A percentile compares a stretch with the other conserved stretches of the same genome.
Evolutionary conservation across 2,888 invertebrate genomes (phyloP).

Genomic region (Dolichopus griseipennis): DNA sequence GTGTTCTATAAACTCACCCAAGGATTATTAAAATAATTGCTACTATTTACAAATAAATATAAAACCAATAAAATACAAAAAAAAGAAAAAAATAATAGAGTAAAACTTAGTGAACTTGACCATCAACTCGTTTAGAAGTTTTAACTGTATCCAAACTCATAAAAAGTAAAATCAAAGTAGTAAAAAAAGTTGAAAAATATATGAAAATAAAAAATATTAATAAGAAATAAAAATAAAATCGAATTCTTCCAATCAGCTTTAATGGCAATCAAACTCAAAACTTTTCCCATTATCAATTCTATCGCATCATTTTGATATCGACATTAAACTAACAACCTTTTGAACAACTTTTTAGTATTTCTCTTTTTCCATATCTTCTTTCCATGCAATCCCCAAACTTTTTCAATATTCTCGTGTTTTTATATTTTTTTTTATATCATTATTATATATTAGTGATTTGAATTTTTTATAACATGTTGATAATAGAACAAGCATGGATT

Average conservation of each 20-base stretch:
- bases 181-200: neutral
- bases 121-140: neutral
- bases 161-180: neutral
- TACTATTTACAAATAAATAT: too few relatives aligned
- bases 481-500: too few relatives aligned
- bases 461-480: too few relatives aligned
- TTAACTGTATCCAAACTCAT: neutral
- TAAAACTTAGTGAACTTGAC: neutral
- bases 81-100: neutral
- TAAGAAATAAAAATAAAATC: neutral
- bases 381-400: too few relatives aligned
- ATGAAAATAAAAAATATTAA: neutral
- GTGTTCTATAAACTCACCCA: too few relatives aligned
- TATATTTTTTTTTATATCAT: too few relatives aligned
- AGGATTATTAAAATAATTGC: too few relatives aligned
- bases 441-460: too few relatives aligned
- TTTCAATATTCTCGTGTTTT: too few relatives aligned
- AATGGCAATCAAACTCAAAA: neutral
- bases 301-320: neutral
- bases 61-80: too few relatives aligned
- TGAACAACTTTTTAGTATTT: neutral
- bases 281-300: neutral
- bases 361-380: too few relatives aligned
- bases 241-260: neutral
- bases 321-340: neutral